Evolutionary conservation across 2,797 vertebrate species (phyloP), one percentile per base, ranked within the genome.

Genomic region (Halcyon smyrnensis): DNA sequence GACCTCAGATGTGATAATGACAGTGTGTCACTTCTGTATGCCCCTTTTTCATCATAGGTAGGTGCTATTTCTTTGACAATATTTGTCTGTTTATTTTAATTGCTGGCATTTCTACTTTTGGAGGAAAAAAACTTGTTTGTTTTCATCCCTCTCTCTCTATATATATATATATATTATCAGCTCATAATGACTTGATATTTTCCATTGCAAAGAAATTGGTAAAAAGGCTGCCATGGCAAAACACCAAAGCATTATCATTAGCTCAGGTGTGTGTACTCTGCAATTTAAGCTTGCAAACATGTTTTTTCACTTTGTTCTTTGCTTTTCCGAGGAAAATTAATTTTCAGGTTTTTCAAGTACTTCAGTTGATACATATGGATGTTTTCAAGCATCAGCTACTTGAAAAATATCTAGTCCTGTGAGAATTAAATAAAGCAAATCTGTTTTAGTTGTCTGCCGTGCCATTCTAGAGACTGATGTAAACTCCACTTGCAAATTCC

Each of bases 391-490:
- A 95, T 69, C 74, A 92, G 15, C 53, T 80, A 56, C 60, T 75
- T 85, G 79, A 92, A 96, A 97, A 93, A 97, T 91, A 90, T 15
- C 21, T 91, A 89, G 63, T 90, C 88, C 75, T 80, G 27, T 69
- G 79, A 91, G 88, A 97, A 96, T 95, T 96, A 95, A 95, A 74
- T 51, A 93, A 93, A 96, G n/a, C 12, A 94, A 93, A 93, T 94
- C 93, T 88, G 25, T 46, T 96, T 97, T 95, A 94, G 46, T 93
- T 90, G 59, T 87, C 91, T 92, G 30, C 30, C 32, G 16, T 96
- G 80, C 39, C 60, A 77, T 96, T 97, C 89, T 95, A 93, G 64
- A 94, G 68, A 60, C 60, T 41, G 27, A 88, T 78, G 62, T 50
- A 96, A 94, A 95, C 81, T 94, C 51, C 34, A 37, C 75, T 92